Percentiles rank a stretch among this genome's conserved stretches.
phyloP scores from a whole-genome alignment of 2,888 invertebrate species.

The Mesorhabditis sp. region DNA sequence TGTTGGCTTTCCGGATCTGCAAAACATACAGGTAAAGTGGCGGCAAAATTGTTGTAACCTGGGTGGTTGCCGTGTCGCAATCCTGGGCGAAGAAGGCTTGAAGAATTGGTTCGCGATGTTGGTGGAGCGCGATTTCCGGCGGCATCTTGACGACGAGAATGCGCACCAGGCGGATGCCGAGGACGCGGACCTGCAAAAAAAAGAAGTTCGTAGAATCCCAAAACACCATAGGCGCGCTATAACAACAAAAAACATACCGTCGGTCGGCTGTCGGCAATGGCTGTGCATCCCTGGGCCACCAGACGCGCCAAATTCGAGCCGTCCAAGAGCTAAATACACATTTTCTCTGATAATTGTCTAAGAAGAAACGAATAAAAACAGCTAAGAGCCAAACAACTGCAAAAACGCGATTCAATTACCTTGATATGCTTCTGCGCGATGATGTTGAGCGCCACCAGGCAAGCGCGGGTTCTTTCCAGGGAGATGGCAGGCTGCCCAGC shows the following conservation, averaged over 20 bases:
- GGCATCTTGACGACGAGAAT: conserved; percentile 48
- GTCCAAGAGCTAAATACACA: conserved; percentile 23
- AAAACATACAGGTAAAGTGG: conserved; percentile 6
- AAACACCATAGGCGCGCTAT: conserved; percentile 20
- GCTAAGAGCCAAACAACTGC: not conserved
- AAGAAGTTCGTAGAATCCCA: conserved; percentile 14
- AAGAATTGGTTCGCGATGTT: conserved; percentile 48
- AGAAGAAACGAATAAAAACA: not conserved
- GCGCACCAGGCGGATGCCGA: conserved; percentile 29
- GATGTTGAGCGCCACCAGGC: conserved; percentile 50
- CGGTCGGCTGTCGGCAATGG: conserved; percentile 40
- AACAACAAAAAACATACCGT: conserved; percentile 35
- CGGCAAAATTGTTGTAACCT: not conserved
- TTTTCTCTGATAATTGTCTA: not conserved
- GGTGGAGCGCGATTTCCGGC: conserved; percentile 40
- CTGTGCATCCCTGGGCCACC: conserved; percentile 37
- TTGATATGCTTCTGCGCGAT: conserved; percentile 49
- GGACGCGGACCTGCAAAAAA: not conserved
- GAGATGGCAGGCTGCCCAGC: conserved; percentile 18
- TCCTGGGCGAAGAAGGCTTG: conserved; percentile 36
- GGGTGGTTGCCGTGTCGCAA: not conserved
- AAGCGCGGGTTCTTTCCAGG: conserved; percentile 32
- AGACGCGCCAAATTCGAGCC: conserved; percentile 33
- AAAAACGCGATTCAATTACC: conserved; percentile 9
- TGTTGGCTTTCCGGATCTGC: conserved; percentile 49